These are phyloP conservation scores for Zalophus californianus DNA, from an alignment of 2,797 vertebrate genomes.

Conservation along the genomic window DNA sequence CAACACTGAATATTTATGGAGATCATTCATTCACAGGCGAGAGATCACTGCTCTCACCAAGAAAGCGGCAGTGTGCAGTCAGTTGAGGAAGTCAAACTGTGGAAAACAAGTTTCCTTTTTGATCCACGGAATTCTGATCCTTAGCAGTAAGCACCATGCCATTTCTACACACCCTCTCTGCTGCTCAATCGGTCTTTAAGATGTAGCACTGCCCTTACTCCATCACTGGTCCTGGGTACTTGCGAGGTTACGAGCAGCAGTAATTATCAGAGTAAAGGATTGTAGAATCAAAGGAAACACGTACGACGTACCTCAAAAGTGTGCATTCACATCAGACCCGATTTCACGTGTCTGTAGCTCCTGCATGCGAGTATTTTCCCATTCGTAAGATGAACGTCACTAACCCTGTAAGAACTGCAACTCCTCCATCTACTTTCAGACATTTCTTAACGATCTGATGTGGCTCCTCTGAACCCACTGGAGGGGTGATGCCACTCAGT, in stretches of 20 bases:
- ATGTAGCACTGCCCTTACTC: neutral
- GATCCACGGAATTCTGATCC: neutral
- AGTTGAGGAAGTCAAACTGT: rapidly evolving
- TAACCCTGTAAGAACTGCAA: neutral
- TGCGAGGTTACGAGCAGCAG: neutral
- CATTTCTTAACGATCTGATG: rapidly evolving
- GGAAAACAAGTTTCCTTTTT: neutral
- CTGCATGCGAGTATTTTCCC: neutral
- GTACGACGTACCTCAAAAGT: neutral
- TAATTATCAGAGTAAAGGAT: neutral
- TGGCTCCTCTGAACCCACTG: neutral
- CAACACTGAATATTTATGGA: neutral
- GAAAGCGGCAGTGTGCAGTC: neutral
- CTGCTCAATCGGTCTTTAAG: neutral
- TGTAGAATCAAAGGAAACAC: neutral
- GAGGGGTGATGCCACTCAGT: neutral
- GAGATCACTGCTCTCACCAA: no score
- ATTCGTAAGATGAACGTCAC: neutral
- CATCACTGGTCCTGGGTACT: neutral
- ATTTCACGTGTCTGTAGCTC: neutral
- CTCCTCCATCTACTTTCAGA: neutral
- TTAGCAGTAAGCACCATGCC: neutral
- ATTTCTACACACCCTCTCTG: no score
- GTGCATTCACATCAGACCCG: neutral
- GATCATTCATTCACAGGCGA: neutral